Percentiles rank a stretch among this genome's conserved stretches.
Conservation (phyloP, 1,140 invertebrate genomes). For the Thrips palmi region DNA sequence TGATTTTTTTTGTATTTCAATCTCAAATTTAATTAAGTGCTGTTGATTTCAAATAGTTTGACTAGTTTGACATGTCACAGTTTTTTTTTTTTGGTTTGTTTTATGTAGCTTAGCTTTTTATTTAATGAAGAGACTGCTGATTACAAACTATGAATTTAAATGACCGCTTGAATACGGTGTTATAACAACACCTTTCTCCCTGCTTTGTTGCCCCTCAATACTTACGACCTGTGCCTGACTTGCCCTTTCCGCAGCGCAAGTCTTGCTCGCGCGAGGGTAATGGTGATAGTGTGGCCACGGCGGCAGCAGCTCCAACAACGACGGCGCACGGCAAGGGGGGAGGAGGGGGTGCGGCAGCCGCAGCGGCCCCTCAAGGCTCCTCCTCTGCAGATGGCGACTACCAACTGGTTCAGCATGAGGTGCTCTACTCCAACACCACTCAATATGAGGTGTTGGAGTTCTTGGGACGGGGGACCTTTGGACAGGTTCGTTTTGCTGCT, state of each 20-base stretch:
- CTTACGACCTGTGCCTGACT: no score
- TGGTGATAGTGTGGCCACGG: conserved; percentile 29
- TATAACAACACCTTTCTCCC: no score
- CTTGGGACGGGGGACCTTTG: conserved; percentile 94
- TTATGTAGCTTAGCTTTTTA: no score
- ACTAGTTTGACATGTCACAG: no score
- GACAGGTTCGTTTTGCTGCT: conserved; percentile 39
- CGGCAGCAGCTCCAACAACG: conserved; percentile 35
- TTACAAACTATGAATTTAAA: no score
- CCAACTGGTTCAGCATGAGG: conserved; percentile 95
- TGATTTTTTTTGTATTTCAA: no score
- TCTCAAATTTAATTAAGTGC: no score
- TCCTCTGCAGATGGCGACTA: conserved; percentile 87
- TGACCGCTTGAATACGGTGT: no score
- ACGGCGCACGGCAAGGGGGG: conserved; percentile 56
- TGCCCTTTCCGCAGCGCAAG: conserved; percentile 31
- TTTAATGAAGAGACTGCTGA: no score
- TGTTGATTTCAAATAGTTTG: no score
- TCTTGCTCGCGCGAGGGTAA: conserved; percentile 41
- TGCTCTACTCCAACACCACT: conserved; percentile 81
- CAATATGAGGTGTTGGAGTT: conserved; percentile 98
- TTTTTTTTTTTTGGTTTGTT: no score
- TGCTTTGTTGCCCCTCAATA: no score
- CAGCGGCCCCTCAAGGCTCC: conserved; percentile 12
- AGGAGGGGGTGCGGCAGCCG: conserved; percentile 17